Evolutionary conservation across 1,140 invertebrate genomes (phyloP).

Genomic region (Aphis craccivora): DNA sequence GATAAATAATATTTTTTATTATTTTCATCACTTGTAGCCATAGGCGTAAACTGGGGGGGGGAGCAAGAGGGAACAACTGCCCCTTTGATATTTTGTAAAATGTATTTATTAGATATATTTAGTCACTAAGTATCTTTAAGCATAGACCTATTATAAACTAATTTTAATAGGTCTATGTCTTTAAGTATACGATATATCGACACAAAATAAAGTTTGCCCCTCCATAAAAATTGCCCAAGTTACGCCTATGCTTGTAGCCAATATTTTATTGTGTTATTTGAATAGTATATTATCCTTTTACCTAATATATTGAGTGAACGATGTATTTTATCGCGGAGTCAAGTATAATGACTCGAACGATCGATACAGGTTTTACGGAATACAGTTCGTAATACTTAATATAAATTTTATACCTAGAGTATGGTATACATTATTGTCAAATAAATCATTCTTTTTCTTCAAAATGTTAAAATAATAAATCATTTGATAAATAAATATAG

Average conservation of each 20-base stretch:
- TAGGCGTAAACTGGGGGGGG: too few species aligned
- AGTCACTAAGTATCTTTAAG: too few species aligned
- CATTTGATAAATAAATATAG: not conserved
- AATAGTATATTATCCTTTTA: not conserved
- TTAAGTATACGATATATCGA: too few species aligned
- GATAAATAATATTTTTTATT: not conserved
- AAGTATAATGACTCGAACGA: not conserved
- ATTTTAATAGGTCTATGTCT: too few species aligned
- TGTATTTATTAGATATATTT: too few species aligned
- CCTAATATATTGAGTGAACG: not conserved
- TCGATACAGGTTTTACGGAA: not conserved
- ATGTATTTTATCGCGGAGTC: not conserved
- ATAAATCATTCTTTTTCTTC: not conserved
- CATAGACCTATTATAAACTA: too few species aligned
- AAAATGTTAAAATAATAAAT: not conserved
- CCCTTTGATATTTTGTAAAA: too few species aligned
- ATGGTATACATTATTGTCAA: not conserved
- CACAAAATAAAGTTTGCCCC: too few species aligned
- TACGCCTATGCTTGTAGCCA: too few species aligned
- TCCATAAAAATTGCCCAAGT: too few species aligned
- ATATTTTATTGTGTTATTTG: not conserved
- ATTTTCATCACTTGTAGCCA: not conserved
- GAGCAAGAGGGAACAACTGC: too few species aligned
- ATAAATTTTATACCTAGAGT: not conserved
- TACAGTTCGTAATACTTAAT: not conserved